A percentile compares a stretch with the other conserved stretches of the same genome.
These are phyloP conservation scores for Danaus chrysippus DNA, from an alignment of 2,888 invertebrate genomes.

Conservation along the genomic window DNA sequence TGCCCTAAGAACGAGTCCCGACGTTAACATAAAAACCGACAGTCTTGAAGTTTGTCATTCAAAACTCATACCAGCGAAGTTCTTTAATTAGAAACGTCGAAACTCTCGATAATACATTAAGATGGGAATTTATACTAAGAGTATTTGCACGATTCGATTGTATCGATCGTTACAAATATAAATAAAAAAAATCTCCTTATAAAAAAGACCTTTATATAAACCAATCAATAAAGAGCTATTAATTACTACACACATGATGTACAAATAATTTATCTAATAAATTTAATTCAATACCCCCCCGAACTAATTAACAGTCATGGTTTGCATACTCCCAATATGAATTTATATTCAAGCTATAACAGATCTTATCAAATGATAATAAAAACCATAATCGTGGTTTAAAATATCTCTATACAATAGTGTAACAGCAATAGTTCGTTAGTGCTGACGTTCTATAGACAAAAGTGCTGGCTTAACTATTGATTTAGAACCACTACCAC, in stretches of 20 bases:
- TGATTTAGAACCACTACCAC: conserved; percentile 11
- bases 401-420: conserved; percentile 8
- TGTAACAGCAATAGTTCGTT: conserved; percentile 20
- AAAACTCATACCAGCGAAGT: too few relatives aligned
- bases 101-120: too few relatives aligned
- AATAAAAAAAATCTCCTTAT: too few relatives aligned
- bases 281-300: conserved; percentile 19
- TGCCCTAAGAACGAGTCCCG: not conserved
- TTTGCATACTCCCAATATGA: not conserved
- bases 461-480: conserved; percentile 25
- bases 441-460: conserved; percentile 26
- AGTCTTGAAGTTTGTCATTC: too few relatives aligned
- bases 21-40: too few relatives aligned
- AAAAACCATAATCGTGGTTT: conserved; percentile 9
- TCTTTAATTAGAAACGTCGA: too few relatives aligned
- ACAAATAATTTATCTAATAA: conserved; percentile 6
- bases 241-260: too few relatives aligned
- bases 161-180: too few relatives aligned
- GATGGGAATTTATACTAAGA: too few relatives aligned
- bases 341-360: conserved; percentile 5
- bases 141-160: too few relatives aligned
- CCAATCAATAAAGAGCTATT: too few relatives aligned
- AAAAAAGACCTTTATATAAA: too few relatives aligned
- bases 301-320: conserved; percentile 18
- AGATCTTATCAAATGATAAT: not conserved